Percentiles rank a stretch among this genome's conserved stretches.
These are phyloP conservation scores for Poeciliopsis occidentalis DNA, from an alignment of 2,113 vertebrate genomes.

Conservation along the genomic window DNA sequence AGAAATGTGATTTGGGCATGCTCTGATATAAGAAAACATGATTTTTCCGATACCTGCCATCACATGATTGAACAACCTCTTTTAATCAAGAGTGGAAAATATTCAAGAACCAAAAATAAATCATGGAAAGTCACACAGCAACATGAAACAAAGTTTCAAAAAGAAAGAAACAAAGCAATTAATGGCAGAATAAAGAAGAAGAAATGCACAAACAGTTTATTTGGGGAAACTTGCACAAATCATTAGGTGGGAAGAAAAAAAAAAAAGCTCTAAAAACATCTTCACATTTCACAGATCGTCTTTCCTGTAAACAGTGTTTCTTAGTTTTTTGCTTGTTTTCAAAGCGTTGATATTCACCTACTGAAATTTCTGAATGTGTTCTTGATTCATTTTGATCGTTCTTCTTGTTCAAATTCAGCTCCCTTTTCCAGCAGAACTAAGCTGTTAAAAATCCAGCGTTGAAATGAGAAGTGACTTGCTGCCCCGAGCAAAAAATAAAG, in stretches of 20 bases:
- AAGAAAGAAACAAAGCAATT: not conserved
- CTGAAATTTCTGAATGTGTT: not conserved
- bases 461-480: not conserved
- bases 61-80: not conserved
- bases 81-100: not conserved
- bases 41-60: not conserved
- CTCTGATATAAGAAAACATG: conserved; percentile 28
- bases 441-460: not conserved
- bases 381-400: not conserved
- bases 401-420: not conserved
- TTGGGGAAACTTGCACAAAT: not conserved
- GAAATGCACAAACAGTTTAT: not conserved
- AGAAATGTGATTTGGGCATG: conserved; percentile 18
- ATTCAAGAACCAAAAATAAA: conserved; percentile 18
- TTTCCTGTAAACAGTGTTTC: conserved; percentile 38
- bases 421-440: not conserved
- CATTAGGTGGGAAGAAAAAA: not conserved
- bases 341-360: not conserved
- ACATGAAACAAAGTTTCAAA: conserved; percentile 14
- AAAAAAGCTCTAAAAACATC: not conserved
- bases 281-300: conserved; percentile 53
- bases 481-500: not conserved
- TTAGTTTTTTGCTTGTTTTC: not conserved
- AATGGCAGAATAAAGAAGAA: not conserved
- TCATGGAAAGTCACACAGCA: conserved; percentile 13